Conservation (phyloP, 2,888 invertebrate genomes). For the Phengaris alcon region DNA sequence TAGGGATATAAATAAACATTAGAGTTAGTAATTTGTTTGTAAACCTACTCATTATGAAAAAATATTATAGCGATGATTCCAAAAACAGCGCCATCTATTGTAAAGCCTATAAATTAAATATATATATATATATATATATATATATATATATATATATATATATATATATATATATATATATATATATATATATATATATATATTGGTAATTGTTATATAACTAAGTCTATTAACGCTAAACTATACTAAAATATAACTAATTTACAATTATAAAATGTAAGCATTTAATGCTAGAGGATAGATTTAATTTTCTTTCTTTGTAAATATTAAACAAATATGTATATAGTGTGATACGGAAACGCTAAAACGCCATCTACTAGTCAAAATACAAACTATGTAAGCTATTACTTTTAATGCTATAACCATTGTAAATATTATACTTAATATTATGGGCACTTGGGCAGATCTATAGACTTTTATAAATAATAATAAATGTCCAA, state of each 20-base stretch:
- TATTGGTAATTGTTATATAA: too few relatives aligned
- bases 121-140: too few relatives aligned
- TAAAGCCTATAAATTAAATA: neutral
- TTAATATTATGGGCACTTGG: neutral
- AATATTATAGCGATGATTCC: neutral
- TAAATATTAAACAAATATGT: neutral
- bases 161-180: too few relatives aligned
- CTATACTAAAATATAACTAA: neutral
- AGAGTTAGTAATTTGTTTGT: neutral
- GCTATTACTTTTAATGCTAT: neutral
- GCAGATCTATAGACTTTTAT: neutral
- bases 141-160: too few relatives aligned
- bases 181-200: too few relatives aligned
- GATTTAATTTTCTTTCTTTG: neutral
- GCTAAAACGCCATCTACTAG: neutral
- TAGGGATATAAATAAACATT: neutral
- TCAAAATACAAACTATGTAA: slow-evolving; percentile 5
- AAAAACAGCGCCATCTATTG: neutral
- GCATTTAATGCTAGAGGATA: neutral
- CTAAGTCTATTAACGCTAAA: neutral
- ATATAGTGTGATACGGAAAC: neutral
- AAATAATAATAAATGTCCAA: neutral
- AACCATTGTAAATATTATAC: neutral
- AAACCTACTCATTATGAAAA: too few relatives aligned
- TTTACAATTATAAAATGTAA: neutral